Conservation (phyloP, 2,888 invertebrate species). For the Rosalia funebris region DNA sequence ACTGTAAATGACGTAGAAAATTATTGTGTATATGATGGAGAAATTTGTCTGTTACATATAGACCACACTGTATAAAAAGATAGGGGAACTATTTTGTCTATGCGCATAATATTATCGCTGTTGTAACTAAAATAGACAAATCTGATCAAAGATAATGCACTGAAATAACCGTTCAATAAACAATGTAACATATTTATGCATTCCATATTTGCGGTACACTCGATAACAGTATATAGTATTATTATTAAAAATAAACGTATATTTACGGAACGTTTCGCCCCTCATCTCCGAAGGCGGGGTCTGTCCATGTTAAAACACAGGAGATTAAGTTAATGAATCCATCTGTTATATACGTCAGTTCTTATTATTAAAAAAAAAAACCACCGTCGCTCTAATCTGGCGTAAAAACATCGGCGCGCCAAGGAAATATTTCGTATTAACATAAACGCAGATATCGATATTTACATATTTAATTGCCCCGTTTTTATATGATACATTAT, state of each 20-base stretch:
- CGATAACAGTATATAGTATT: not conserved
- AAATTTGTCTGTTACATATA: too few relatives aligned
- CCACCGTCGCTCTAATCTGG: not conserved
- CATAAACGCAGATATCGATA: too few relatives aligned
- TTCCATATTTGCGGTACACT: not conserved
- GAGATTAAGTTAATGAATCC: not conserved
- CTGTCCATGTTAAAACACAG: not conserved
- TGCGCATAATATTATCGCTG: too few relatives aligned
- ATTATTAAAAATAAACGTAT: slow-evolving; percentile 1
- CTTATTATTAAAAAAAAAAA: slow-evolving; percentile 6
- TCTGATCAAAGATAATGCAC: too few relatives aligned
- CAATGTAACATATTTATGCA: not conserved
- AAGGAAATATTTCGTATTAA: slow-evolving; percentile 13
- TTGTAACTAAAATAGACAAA: too few relatives aligned
- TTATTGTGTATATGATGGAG: too few relatives aligned
- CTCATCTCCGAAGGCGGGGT: not conserved
- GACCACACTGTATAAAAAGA: too few relatives aligned
- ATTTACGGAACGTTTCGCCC: not conserved
- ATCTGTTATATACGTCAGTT: slow-evolving; percentile 4
- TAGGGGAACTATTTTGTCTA: too few relatives aligned
- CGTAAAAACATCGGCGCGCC: not conserved
- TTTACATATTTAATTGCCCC: too few relatives aligned
- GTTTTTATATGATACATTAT: too few relatives aligned
- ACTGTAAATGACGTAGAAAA: too few relatives aligned
- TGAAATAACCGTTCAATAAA: too few relatives aligned